phyloP scores from a whole-genome alignment of 2,113 vertebrate species.

The Dipodomys stephensi region DNA sequence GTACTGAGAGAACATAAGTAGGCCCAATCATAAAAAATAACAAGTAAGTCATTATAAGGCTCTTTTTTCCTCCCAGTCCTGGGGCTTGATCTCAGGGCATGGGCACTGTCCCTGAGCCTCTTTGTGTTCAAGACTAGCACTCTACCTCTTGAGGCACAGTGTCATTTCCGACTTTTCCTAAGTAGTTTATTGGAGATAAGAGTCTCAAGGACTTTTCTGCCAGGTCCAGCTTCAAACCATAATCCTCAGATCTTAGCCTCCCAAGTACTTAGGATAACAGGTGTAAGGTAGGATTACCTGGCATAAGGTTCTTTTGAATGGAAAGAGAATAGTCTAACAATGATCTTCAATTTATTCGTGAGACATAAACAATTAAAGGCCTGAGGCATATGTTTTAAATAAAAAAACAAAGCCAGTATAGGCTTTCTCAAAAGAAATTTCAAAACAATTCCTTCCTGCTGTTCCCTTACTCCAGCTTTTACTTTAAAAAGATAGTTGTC shows the following conservation, averaged over 20 bases:
- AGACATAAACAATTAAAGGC: background rate
- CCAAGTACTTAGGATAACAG: too few relatives aligned
- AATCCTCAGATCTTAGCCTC: too few relatives aligned
- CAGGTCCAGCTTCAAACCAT: too few relatives aligned
- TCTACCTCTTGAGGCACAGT: too few relatives aligned
- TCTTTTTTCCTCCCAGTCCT: too few relatives aligned
- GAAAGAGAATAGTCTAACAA: background rate
- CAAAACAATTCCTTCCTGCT: background rate
- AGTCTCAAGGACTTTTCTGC: too few relatives aligned
- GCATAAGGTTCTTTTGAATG: background rate
- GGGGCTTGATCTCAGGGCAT: too few relatives aligned
- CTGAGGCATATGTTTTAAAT: conserved; percentile 20
- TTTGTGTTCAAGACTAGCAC: too few relatives aligned
- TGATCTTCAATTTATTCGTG: background rate
- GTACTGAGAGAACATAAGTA: conserved; percentile 89
- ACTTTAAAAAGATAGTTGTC: conserved; percentile 30
- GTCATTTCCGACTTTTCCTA: too few relatives aligned
- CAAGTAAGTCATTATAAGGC: background rate
- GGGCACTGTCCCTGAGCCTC: too few relatives aligned
- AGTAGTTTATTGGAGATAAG: too few relatives aligned
- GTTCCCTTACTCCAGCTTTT: background rate
- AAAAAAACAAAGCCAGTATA: background rate
- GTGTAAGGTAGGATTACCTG: too few relatives aligned
- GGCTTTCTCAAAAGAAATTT: background rate
- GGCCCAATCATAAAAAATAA: conserved; percentile 19